phyloP scores from a whole-genome alignment of 2,888 invertebrate species.

The Athalia rosae region DNA sequence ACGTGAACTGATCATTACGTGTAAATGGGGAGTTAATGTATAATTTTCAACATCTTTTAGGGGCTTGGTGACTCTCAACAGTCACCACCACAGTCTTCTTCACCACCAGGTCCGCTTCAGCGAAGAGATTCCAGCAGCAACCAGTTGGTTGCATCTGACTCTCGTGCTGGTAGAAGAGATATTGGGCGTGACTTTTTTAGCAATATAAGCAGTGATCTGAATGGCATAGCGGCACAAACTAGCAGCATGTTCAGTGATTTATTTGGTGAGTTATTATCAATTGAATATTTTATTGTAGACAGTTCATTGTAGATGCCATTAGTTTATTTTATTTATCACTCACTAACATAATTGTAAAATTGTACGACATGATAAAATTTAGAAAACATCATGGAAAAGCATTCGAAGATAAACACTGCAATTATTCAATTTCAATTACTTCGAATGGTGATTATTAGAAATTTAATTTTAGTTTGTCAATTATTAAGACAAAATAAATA shows the following conservation, averaged over 20 bases:
- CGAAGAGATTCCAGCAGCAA: slow-evolving; percentile 78
- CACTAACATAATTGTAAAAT: neutral
- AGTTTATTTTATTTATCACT: neutral
- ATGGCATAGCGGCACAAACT: slow-evolving; percentile 94
- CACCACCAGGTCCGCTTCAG: slow-evolving; percentile 58
- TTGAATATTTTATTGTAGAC: neutral
- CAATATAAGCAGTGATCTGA: slow-evolving; percentile 93
- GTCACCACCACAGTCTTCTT: slow-evolving; percentile 65
- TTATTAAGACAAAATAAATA: slow-evolving; percentile 5
- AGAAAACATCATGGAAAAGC: slow-evolving; percentile 3
- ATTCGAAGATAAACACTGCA: neutral
- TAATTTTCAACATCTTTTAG: slow-evolving; percentile 58
- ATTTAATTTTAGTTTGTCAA: neutral
- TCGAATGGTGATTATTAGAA: slow-evolving; percentile 1
- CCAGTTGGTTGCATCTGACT: slow-evolving; percentile 79
- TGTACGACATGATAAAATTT: slow-evolving; percentile 3
- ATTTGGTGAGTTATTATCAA: slow-evolving; percentile 79
- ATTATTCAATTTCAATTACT: neutral
- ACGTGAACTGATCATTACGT: too few relatives aligned
- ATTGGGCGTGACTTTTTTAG: slow-evolving; percentile 90
- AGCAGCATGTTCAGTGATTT: slow-evolving; percentile 96
- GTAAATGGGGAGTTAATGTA: neutral
- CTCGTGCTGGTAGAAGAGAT: slow-evolving; percentile 72
- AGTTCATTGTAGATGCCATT: neutral
- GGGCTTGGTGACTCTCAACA: slow-evolving; percentile 74